Base-by-base conservation (phyloP, 2,797 vertebrate genomes). In the Leptatherina wallacei region DNA sequence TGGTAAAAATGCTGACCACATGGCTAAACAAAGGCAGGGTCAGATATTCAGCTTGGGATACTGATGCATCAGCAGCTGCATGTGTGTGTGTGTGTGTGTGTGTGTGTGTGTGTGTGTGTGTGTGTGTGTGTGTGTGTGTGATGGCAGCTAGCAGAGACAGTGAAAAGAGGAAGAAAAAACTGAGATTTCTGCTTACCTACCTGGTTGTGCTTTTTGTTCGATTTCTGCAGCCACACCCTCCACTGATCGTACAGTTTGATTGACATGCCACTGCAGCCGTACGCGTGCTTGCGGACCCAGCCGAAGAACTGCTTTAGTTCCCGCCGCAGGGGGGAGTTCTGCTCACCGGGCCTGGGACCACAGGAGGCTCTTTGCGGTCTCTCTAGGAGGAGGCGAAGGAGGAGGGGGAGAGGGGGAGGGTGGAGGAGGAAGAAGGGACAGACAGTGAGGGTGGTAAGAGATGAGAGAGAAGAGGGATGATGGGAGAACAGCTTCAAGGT, bases 201-300 rank as follows among this genome's bases (percentile, higher is more conserved):
- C 96, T 96, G 96, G 95, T 97, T 96, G 91, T 95, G 96, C n/a
- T 96, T 93, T 94, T 95, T 96, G 88, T 97, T 96, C 0, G 96
- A 95, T 91, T 98, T 98, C 94, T 98, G 97, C 90, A 98, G 94
- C 95, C 97, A 98, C 80, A 96, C 97, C 40, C 97, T 94, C 97
- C 97, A 98, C 92, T 98, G 97, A 86, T 98, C 97, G 32, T 98
- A 98, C 77, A 98, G 95, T 79, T 98, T 98, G 94, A 98, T 97
- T 72, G 96, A 97, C 82, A 98, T 95, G 91, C 96, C 96, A 27
- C 96, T 95, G 91, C 96, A 98, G 87, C 96, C 95, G 2, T 95
- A 95, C 0, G 96, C 90, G 30, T 98, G 97, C 77, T 98, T 98
- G 81, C 97, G 96, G 85, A 97, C 96, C 97, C 97, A 98, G 64